Evolutionary conservation across 1,140 invertebrate species (phyloP), one percentile per base, ranked within the genome.

Genomic region (Leptoteleia sp.): DNA sequence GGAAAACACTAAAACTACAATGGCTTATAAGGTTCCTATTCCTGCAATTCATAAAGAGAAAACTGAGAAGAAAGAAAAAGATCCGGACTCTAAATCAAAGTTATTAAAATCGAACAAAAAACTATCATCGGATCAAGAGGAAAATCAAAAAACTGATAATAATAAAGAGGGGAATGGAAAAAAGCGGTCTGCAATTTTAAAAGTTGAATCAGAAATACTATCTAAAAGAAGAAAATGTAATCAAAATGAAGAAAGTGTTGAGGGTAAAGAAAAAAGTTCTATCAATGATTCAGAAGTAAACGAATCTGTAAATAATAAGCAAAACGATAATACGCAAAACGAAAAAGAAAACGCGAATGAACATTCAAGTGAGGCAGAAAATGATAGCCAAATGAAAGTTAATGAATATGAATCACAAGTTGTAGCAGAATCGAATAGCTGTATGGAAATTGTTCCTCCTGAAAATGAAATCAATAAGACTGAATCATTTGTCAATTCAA

Each of bases 11-110:
- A 89, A 89, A 85, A 94, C 93, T 1, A 93, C 92, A 13, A 93
- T 93, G 90, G 90, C 92, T 1, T 94, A 93, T 84, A 93, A 94
- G 87, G 90, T 94, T 78, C 93, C 93, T 17, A 94, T 94, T 84
- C 92, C 93, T 13, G 92, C 93, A 12, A 91, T 93, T 52, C 87
- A 89, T 31, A 86, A 86, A 38, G 85, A 87, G 7, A 88, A 87
- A 52, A 1, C 29, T n/a, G 85, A 86, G 5, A 85, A 76, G 38
- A 64, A 61, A 88, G 89, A 59, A 79, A 91, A 89, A 68, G 89
- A 82, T 2, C 19, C 29, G 0, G 78, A 90, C 45, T 82, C 75
- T 55, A 90, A 84, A 85, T 35, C 82, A 0, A 83, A 83, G 12
- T 9, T 37, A 11, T 55, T 16, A 4, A 87, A 83, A 40, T 55